Conservation (phyloP, 2,113 vertebrate genomes). For the Paratilapia polleni region DNA sequence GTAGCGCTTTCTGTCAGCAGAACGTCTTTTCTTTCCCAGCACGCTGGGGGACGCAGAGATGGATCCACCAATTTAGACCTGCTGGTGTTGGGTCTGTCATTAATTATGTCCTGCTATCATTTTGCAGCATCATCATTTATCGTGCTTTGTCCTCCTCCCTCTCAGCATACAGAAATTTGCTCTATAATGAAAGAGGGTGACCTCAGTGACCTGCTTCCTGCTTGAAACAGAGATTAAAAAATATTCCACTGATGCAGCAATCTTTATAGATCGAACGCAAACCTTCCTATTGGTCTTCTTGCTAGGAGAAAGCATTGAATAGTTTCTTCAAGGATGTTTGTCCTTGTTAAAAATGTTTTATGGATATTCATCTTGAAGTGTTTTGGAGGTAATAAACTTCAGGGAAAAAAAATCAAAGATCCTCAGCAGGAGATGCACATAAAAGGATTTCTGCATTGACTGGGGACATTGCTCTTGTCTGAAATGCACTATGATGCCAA, state of each 20-base stretch:
- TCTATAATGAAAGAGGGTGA: constrained; percentile 35
- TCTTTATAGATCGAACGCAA: constrained; percentile 17
- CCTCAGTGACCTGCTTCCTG: constrained; percentile 19
- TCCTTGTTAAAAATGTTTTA: constrained; percentile 35
- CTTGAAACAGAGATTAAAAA: constrained; percentile 35
- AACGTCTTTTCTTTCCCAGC: constrained; percentile 1
- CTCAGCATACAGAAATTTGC: constrained; percentile 16
- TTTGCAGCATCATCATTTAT: constrained; percentile 51
- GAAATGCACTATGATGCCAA: background rate
- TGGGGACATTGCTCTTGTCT: background rate
- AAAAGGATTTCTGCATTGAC: background rate
- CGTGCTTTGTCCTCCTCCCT: background rate
- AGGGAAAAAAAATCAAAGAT: constrained; percentile 6
- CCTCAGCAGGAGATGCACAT: background rate
- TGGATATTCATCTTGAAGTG: background rate
- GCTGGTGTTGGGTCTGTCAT: constrained; percentile 30
- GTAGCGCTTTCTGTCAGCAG: constrained; percentile 38
- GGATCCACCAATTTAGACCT: constrained; percentile 29
- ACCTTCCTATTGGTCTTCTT: background rate
- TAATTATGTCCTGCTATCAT: constrained; percentile 49
- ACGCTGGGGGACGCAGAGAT: constrained; percentile 2
- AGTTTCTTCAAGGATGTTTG: background rate
- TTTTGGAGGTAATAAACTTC: background rate
- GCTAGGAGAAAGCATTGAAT: background rate
- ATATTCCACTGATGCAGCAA: constrained; percentile 8